A percentile compares a stretch with the other conserved stretches of the same genome.
Conservation (phyloP, 92 coral and sea anemone genomes). For the Bergia puertoricense region DNA sequence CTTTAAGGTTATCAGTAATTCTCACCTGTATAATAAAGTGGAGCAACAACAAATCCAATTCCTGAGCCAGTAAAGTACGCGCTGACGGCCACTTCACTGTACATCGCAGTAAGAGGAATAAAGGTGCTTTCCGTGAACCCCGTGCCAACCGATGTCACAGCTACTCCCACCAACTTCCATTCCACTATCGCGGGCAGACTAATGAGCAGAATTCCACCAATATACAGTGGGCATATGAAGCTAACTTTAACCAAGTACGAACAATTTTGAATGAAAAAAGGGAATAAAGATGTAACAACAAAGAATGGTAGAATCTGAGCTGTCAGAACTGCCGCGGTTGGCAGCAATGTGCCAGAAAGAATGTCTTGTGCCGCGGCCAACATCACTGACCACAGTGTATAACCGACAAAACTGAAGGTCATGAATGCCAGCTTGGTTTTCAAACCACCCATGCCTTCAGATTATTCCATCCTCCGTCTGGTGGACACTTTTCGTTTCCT, state of each 20-base stretch:
- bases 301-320: background rate
- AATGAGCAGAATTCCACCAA: background rate
- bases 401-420: background rate
- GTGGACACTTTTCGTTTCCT: too few species aligned
- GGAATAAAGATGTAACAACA: background rate
- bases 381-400: background rate
- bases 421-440: background rate
- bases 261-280: background rate
- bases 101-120: background rate
- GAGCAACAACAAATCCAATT: background rate
- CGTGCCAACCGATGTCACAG: background rate
- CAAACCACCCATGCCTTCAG: background rate
- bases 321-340: background rate
- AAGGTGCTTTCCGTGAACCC: background rate
- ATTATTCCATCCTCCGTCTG: too few species aligned
- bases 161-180: background rate
- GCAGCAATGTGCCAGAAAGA: background rate
- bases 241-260: background rate
- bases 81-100: background rate
- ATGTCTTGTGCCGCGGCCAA: background rate
- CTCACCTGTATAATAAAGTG: constrained; percentile 7
- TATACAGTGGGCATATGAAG: background rate
- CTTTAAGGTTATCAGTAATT: background rate
- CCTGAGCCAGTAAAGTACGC: background rate
- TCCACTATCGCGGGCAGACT: background rate